Evolutionary conservation across 2,797 vertebrate genomes (phyloP).

Genomic region (Oryzias sinensis): DNA sequence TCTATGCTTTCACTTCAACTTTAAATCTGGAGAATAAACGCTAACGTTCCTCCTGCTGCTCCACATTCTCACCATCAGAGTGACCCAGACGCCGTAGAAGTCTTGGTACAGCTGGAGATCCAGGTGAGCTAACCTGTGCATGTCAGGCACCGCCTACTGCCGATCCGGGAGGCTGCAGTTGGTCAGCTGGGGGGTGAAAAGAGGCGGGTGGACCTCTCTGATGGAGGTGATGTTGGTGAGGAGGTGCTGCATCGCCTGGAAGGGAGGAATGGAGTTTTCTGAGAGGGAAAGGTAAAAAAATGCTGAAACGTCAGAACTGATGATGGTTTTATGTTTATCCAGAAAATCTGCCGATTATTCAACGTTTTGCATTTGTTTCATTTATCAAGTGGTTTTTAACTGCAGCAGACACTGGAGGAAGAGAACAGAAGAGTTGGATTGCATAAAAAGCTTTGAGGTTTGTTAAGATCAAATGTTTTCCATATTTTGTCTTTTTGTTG

Average conservation of each 20-base stretch:
- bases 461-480: no score
- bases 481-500: no score
- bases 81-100: constrained; percentile 86
- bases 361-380: no score
- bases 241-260: constrained; percentile 46
- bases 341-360: no score
- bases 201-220: background rate
- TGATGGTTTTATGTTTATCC: background rate
- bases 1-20: no score
- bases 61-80: constrained; percentile 73
- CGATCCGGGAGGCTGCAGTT: constrained; percentile 64
- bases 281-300: background rate
- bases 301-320: background rate
- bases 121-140: constrained; percentile 78
- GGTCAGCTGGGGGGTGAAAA: constrained; percentile 6
- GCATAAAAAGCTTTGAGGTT: no score
- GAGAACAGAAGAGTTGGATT: no score
- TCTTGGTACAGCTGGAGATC: constrained; percentile 79
- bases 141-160: constrained; percentile 64
- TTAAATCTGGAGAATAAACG: no score
- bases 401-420: no score
- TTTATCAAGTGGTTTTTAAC: no score
- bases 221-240: constrained; percentile 29
- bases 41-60: no score
- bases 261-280: constrained; percentile 4